Base-by-base conservation (phyloP, 1,140 invertebrate genomes). In the Cherax destructor region DNA sequence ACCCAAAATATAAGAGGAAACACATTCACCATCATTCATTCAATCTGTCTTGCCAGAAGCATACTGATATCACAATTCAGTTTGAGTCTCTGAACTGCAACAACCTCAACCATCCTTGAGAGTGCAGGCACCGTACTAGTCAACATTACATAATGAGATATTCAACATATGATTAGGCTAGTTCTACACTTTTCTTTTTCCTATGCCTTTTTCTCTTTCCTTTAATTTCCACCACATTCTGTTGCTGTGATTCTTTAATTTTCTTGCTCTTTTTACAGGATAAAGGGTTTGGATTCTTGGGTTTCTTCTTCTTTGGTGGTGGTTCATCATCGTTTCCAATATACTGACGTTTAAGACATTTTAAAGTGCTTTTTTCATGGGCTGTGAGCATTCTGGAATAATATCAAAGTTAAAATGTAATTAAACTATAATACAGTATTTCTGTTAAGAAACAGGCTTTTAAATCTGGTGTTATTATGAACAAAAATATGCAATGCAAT, bases 191-290 rank as follows among this genome's bases (percentile, higher is more conserved):
- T 7, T 47, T 47, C 69, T 83, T 83, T 47, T 16, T 83, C 49
- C 49, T 69, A 13, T 83, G 81, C 61, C 81, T 30, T 11, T 83
- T 83, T 21, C 81, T 49, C 52, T 49, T 83, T n/a, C 59, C 69
- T 47, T 83, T 83, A 11, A 18, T 50, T 6, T 83, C 61, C 21
- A 3, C 6, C 3, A 18, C 16, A 16, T 69, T 49, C 11, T 56
- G 52, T 49, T 83, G 80, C 5, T n/a, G n/a, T 6, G 9, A 30
- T 69, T 4, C 59, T 65, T 83, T 83, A 18, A 49, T 30, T 47
- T 83, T 83, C 69, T 83, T 83, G 41, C 81, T 83, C 81, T 83
- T 83, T 69, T 83, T 83, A 47, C 59, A 69, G 13, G 81, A 83
- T 65, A 83, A 69, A 49, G 81, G 24, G 24, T 83, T 61, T 56